A percentile compares a stretch with the other conserved stretches of the same genome.
Evolutionary conservation across 2,888 invertebrate genomes (phyloP).

Genomic region (Notocelia uddmanniana): DNA sequence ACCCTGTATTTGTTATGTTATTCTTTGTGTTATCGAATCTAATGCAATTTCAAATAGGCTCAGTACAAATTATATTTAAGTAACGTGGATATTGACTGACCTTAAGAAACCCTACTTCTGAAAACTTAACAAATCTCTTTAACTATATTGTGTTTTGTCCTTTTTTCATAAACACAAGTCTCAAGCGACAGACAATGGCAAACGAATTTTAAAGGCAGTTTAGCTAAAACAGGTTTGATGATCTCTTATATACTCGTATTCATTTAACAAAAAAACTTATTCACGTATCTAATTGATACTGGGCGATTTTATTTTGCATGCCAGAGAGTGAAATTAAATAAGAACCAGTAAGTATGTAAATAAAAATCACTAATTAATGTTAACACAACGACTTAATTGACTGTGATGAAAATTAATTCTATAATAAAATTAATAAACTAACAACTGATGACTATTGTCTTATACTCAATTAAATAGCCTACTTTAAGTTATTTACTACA

Average conservation of each 20-base stretch:
- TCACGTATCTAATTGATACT: not conserved
- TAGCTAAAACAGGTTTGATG: no score
- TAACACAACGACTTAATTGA: not conserved
- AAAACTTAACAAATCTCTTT: no score
- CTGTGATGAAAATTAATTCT: not conserved
- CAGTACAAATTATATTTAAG: not conserved
- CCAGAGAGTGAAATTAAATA: not conserved
- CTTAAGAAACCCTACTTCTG: no score
- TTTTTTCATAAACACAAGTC: no score
- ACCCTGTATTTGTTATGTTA: no score
- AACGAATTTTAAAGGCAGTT: no score
- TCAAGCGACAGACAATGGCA: no score
- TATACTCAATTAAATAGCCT: conserved; percentile 9
- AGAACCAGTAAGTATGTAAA: not conserved
- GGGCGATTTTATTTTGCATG: not conserved
- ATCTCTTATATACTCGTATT: no score
- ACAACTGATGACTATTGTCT: conserved; percentile 13
- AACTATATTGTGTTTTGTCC: no score
- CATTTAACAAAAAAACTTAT: no score
- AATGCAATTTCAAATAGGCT: not conserved
- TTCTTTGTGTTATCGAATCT: not conserved
- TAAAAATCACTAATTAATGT: not conserved
- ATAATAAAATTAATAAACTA: not conserved
- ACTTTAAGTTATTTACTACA: conserved; percentile 10
- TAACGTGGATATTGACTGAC: not conserved